These are phyloP conservation scores for Trichopoda pennipes DNA, from an alignment of 2,888 invertebrate genomes.

Conservation along the genomic window DNA sequence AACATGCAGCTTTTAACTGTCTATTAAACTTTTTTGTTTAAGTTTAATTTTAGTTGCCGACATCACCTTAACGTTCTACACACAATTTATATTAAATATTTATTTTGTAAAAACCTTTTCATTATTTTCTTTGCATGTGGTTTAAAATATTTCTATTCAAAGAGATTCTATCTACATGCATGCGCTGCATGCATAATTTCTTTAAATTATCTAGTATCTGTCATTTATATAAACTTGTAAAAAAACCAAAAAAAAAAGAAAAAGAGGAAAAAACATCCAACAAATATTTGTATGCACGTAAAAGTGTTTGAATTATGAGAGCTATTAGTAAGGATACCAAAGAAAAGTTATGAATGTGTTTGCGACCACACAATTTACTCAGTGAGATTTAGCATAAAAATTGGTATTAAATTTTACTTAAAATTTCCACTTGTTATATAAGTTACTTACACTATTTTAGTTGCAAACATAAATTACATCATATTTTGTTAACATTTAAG, in stretches of 20 bases:
- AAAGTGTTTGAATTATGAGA: background rate
- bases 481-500: no score
- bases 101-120: background rate
- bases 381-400: background rate
- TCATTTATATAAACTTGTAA: constrained; percentile 9
- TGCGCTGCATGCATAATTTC: constrained; percentile 27
- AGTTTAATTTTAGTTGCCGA: background rate
- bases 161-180: background rate
- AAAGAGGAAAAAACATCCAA: background rate
- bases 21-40: background rate
- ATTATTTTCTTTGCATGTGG: background rate
- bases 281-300: background rate
- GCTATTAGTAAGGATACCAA: background rate
- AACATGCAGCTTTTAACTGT: no score
- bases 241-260: background rate
- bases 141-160: background rate
- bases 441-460: background rate
- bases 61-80: background rate
- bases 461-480: background rate
- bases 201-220: constrained; percentile 22
- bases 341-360: background rate
- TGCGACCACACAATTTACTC: background rate
- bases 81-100: background rate
- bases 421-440: background rate
- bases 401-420: background rate